phyloP scores from a whole-genome alignment of 2,797 vertebrate species.

The Mergus octosetaceus region DNA sequence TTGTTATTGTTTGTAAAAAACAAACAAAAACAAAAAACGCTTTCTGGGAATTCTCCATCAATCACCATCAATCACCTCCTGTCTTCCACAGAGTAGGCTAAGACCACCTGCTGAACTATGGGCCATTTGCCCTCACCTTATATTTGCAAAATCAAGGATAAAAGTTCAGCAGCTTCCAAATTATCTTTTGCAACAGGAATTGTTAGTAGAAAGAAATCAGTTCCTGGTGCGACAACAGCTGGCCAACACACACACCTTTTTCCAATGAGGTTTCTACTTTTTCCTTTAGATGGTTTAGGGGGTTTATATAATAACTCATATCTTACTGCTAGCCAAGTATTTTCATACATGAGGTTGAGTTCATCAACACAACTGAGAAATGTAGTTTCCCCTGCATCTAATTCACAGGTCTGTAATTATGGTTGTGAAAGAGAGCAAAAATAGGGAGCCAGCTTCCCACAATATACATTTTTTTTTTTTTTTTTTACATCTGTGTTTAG shows the following conservation, averaged over 20 bases:
- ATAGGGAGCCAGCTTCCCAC: background rate
- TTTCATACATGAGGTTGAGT: too few relatives aligned
- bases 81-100: background rate
- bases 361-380: background rate
- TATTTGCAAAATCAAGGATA: background rate
- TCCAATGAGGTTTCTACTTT: background rate
- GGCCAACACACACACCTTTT: background rate
- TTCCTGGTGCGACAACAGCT: background rate
- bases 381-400: background rate
- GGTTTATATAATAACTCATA: background rate
- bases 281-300: background rate
- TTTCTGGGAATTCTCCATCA: background rate
- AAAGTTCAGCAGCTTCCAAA: background rate
- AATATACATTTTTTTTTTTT: background rate
- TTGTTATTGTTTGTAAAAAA: too few relatives aligned
- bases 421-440: background rate
- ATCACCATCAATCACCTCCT: background rate
- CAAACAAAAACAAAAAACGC: too few relatives aligned
- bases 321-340: too few relatives aligned
- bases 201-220: background rate
- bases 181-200: background rate
- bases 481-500: background rate
- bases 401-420: background rate
- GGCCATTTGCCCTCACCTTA: background rate
- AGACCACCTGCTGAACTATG: background rate